phyloP scores from a whole-genome alignment of 92 coral and sea anemone genomes.

The Epizoanthus stellaris region DNA sequence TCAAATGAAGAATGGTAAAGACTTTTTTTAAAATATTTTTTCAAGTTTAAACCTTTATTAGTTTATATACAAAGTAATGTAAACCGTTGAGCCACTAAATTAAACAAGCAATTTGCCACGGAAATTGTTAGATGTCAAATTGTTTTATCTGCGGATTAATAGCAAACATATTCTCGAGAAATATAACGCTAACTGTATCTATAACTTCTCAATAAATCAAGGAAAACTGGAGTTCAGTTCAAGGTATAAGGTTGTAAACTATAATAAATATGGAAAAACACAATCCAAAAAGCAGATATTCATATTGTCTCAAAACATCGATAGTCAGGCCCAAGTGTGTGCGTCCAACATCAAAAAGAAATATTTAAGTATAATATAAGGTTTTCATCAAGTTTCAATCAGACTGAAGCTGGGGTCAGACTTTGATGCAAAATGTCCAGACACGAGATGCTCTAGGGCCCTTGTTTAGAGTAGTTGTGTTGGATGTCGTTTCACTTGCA shows the following conservation, averaged over 20 bases:
- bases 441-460: background rate
- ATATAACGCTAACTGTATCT: background rate
- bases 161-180: background rate
- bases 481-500: slow-evolving; percentile 13
- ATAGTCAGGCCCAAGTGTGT: background rate
- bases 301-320: background rate
- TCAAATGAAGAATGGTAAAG: background rate
- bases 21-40: background rate
- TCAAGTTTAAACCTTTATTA: background rate
- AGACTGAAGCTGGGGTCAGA: no score
- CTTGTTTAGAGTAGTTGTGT: background rate
- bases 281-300: background rate
- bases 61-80: background rate
- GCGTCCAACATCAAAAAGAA: no score
- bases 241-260: background rate
- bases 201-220: background rate
- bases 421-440: background rate
- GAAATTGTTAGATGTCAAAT: background rate
- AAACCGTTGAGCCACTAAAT: no score
- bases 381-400: no score
- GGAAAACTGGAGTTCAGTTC: background rate
- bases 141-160: slow-evolving; percentile 19
- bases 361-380: no score
- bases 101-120: background rate
- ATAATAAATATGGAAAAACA: background rate